phyloP scores from a whole-genome alignment of 2,113 vertebrate genomes.

The Microcebus griseorufus region DNA sequence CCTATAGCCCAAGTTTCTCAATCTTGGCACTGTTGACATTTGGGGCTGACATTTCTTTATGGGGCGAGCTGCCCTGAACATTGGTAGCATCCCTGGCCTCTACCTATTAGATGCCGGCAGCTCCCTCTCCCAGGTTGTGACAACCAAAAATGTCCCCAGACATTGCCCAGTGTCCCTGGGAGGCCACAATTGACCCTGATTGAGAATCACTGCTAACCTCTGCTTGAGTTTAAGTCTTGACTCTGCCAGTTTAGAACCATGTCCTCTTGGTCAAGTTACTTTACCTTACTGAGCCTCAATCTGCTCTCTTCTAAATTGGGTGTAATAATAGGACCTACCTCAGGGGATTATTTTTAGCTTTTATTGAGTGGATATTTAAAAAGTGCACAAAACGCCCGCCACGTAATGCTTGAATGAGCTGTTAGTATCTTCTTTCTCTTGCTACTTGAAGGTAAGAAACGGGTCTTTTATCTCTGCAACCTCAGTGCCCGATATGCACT shows the following conservation, averaged over 20 bases:
- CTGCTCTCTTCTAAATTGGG: neutral
- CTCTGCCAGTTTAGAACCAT: neutral
- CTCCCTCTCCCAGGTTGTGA: fast-evolving
- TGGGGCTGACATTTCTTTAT: neutral
- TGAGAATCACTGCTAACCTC: neutral
- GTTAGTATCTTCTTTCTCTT: neutral
- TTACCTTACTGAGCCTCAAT: neutral
- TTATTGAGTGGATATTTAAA: neutral
- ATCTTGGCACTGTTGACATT: neutral
- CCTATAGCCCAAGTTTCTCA: neutral
- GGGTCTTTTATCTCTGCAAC: neutral
- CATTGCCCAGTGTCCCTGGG: neutral
- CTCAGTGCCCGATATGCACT: fast-evolving
- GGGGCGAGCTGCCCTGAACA: too few relatives aligned
- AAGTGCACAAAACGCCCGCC: neutral
- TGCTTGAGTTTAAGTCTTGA: neutral
- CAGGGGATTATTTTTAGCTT: neutral
- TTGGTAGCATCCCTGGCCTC: neutral
- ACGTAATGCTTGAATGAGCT: neutral
- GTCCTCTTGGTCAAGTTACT: neutral
- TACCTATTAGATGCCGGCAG: neutral
- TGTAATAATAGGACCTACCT: neutral
- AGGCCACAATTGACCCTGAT: neutral
- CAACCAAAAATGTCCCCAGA: neutral
- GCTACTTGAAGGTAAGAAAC: neutral